phyloP scores from a whole-genome alignment of 2,888 invertebrate species.

The Hoplodrina blanda region DNA sequence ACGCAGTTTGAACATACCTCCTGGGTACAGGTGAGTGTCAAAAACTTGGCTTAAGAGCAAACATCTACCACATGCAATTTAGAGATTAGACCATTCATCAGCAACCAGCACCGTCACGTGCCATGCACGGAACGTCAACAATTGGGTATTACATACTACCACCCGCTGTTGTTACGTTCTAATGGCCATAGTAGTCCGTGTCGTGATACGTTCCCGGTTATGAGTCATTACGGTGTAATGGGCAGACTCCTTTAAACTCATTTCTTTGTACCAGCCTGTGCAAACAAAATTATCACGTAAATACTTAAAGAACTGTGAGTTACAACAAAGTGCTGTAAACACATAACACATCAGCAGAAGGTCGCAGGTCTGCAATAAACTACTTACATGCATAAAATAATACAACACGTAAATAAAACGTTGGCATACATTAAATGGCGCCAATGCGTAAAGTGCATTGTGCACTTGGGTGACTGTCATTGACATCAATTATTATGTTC shows the following conservation, averaged over 20 bases:
- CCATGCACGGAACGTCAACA: no score
- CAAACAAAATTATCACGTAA: constrained; percentile 27
- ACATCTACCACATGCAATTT: no score
- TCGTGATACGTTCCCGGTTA: no score
- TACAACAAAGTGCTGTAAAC: constrained; percentile 16
- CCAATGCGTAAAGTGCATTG: constrained; percentile 32
- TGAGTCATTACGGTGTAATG: no score
- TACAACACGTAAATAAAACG: constrained; percentile 8
- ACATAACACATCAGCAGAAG: constrained; percentile 29
- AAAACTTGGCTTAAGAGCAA: not conserved
- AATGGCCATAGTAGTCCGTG: no score
- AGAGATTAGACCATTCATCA: no score
- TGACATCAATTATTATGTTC: constrained; percentile 44
- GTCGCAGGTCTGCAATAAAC: constrained; percentile 41
- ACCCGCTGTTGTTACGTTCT: no score
- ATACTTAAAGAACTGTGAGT: constrained; percentile 1
- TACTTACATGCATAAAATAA: constrained; percentile 2
- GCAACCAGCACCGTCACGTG: no score
- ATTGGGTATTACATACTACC: no score
- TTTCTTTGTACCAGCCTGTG: not conserved
- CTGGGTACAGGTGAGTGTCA: constrained; percentile 83
- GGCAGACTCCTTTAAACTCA: not conserved
- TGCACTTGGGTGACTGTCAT: constrained; percentile 33
- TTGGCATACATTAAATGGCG: constrained; percentile 46
- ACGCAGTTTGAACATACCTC: constrained; percentile 82